phyloP scores from a whole-genome alignment of 2,888 invertebrate species.

The Theretra japonica region DNA sequence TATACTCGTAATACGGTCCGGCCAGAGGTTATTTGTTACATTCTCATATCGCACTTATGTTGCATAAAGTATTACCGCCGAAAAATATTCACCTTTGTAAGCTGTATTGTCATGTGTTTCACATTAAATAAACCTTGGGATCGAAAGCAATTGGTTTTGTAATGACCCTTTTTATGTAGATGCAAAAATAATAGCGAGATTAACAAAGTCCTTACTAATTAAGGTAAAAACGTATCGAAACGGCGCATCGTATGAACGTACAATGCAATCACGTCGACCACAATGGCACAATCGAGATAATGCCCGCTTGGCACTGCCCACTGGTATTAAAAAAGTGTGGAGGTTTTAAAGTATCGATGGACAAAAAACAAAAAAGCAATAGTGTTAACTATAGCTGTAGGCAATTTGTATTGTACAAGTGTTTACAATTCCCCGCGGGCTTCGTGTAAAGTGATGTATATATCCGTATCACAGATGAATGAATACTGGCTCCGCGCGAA shows the following conservation, averaged over 20 bases:
- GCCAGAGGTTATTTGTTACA: constrained; percentile 43
- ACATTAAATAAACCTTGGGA: not conserved
- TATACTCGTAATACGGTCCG: constrained; percentile 46
- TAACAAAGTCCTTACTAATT: too few relatives aligned
- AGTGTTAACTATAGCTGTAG: constrained; percentile 7
- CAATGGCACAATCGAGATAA: constrained; percentile 8
- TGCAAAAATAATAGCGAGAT: too few relatives aligned
- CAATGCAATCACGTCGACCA: not conserved
- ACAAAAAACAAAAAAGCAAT: not conserved
- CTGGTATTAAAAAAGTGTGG: not conserved
- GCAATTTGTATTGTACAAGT: constrained; percentile 32
- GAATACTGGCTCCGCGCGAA: constrained; percentile 24
- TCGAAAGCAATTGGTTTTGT: not conserved
- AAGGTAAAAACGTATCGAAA: too few relatives aligned
- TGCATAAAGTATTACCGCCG: constrained; percentile 38
- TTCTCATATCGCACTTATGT: constrained; percentile 40
- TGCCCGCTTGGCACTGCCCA: not conserved
- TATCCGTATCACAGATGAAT: constrained; percentile 30
- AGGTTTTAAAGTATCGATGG: not conserved
- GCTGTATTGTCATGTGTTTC: not conserved
- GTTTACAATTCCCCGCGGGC: constrained; percentile 36
- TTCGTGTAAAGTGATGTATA: constrained; percentile 28
- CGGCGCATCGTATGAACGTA: too few relatives aligned
- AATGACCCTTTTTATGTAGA: not conserved
- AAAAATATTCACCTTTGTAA: constrained; percentile 2